Conservation (phyloP, 2,888 invertebrate genomes). For the Leptopilina myrica region DNA sequence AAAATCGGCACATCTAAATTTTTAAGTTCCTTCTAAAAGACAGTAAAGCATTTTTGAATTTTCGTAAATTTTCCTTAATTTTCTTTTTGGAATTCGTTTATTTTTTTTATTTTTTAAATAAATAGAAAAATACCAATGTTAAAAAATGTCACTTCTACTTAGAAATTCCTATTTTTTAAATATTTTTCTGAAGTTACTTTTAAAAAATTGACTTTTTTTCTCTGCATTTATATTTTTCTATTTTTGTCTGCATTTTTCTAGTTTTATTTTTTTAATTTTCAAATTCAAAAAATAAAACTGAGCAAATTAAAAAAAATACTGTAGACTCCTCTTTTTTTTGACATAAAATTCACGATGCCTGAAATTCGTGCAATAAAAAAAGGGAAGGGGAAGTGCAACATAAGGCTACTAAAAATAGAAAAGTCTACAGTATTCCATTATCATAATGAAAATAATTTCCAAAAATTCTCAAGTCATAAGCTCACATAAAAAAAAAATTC, state of each 20-base stretch:
- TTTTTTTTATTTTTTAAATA: no score
- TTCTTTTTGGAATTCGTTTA: no score
- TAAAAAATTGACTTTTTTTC: no score
- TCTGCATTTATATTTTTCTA: no score
- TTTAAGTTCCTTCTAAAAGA: background rate
- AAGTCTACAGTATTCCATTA: conserved; percentile 7
- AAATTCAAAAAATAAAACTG: background rate
- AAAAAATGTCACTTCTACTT: no score
- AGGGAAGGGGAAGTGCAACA: background rate
- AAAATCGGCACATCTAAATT: conserved; percentile 13
- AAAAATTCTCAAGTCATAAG: background rate
- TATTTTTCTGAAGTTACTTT: no score
- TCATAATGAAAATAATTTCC: background rate
- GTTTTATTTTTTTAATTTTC: no score
- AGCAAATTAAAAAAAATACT: background rate
- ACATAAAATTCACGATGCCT: background rate
- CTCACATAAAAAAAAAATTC: background rate
- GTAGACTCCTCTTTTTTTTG: background rate
- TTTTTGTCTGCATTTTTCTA: no score
- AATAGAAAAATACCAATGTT: no score
- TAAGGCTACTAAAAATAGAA: background rate
- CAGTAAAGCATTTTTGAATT: no score
- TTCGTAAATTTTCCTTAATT: no score
- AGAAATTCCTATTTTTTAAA: no score
- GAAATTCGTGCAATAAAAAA: conserved; percentile 21